Conservation (phyloP, 2,113 vertebrate genomes). For the Rhabdomys dilectus region DNA sequence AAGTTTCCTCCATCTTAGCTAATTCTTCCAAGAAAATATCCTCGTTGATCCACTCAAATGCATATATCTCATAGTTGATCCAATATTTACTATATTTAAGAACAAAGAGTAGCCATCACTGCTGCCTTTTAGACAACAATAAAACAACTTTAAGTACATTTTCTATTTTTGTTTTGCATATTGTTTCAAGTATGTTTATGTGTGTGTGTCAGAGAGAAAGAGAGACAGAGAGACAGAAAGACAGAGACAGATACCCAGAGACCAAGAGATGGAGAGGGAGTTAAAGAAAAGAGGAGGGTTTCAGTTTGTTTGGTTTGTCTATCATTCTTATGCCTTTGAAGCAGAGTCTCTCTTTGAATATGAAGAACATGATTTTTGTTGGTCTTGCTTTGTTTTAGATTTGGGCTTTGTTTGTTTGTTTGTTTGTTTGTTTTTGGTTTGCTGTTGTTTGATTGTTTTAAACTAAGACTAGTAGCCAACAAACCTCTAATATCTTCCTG, state of each 20-base stretch:
- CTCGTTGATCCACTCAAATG: background rate
- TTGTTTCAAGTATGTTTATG: background rate
- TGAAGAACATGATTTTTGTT: background rate
- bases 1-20: background rate
- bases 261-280: background rate
- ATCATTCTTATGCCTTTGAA: background rate
- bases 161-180: background rate
- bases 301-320: background rate
- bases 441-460: too few species aligned
- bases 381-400: background rate
- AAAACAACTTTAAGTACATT: background rate
- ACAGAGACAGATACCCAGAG: background rate
- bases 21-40: background rate
- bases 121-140: background rate
- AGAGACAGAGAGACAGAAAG: background rate
- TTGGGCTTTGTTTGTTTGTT: background rate
- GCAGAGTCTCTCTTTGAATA: background rate
- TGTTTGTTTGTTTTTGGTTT: background rate
- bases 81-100: background rate
- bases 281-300: background rate
- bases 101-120: background rate
- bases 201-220: background rate
- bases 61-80: background rate
- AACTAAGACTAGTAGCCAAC: background rate
- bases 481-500: background rate